A percentile compares a stretch with the other conserved stretches of the same genome.
These are phyloP conservation scores for Nineta flava DNA, from an alignment of 2,888 invertebrate genomes.

Conservation along the genomic window DNA sequence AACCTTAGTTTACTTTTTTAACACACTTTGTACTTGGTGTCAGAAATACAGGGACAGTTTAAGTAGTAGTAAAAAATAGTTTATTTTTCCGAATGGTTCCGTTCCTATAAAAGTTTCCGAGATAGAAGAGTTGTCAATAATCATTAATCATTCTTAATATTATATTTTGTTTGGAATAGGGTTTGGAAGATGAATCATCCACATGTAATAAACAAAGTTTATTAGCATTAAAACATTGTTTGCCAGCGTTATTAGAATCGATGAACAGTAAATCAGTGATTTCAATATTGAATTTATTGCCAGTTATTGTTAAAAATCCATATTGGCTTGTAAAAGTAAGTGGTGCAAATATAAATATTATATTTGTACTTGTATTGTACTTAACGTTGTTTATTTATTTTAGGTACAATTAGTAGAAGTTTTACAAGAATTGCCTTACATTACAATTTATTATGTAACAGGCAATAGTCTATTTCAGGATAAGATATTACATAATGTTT, in stretches of 20 bases:
- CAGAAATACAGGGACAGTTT: too few species aligned
- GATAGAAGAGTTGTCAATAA: too few species aligned
- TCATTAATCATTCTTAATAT: too few species aligned
- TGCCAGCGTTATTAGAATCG: conserved; percentile 44
- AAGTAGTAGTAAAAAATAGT: too few species aligned
- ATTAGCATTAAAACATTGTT: conserved; percentile 39
- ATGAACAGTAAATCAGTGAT: conserved; percentile 37
- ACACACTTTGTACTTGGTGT: too few species aligned
- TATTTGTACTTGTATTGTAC: too few species aligned
- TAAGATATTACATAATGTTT: conserved; percentile 37
- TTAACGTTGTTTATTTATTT: conserved; percentile 12
- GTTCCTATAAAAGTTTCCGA: too few species aligned
- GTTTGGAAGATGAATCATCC: conserved; percentile 57
- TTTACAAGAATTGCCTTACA: conserved; percentile 40
- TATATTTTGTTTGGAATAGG: conserved; percentile 31
- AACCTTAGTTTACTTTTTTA: too few species aligned
- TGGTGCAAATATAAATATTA: conserved; percentile 22
- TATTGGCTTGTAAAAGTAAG: conserved; percentile 76
- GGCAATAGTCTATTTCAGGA: conserved; percentile 36
- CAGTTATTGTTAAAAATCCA: conserved; percentile 48
- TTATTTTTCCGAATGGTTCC: too few species aligned
- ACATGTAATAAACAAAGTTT: conserved; percentile 59
- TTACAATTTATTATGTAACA: conserved; percentile 36
- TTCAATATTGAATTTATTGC: conserved; percentile 42
- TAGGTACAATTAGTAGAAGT: conserved; percentile 49